Evolutionary conservation across 2,113 vertebrate species (phyloP).

Genomic region (Periophthalmus modestus): DNA sequence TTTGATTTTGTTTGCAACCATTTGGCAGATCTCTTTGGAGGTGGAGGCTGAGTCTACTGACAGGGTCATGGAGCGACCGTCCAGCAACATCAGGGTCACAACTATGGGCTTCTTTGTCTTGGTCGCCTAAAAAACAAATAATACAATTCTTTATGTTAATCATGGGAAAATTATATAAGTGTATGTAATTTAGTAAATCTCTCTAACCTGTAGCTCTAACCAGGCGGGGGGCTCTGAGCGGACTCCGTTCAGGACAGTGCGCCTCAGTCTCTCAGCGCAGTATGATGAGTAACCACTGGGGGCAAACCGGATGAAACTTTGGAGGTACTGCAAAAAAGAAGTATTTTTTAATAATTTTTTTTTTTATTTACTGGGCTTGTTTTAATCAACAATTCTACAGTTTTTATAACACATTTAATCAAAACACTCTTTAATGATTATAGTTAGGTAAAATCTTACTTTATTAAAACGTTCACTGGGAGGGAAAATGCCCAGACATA

Average conservation of each 20-base stretch:
- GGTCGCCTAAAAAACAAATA: slow-evolving; percentile 80
- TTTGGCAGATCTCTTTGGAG: slow-evolving; percentile 86
- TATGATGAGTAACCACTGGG: slow-evolving; percentile 82
- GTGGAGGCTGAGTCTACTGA: slow-evolving; percentile 88
- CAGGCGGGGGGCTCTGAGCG: slow-evolving; percentile 89
- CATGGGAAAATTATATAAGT: too few species aligned
- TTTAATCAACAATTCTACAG: too few species aligned
- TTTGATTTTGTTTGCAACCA: slow-evolving; percentile 80
- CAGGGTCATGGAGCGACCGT: slow-evolving; percentile 81
- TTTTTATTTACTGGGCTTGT: too few species aligned
- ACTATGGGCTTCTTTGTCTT: slow-evolving; percentile 87
- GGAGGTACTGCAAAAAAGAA: slow-evolving; percentile 80
- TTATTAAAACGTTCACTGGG: slow-evolving; percentile 87
- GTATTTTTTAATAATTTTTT: too few species aligned
- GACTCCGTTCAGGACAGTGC: slow-evolving; percentile 84
- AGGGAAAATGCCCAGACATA: slow-evolving; percentile 92
- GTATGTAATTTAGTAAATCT: background rate
- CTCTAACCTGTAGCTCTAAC: slow-evolving; percentile 91
- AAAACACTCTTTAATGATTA: background rate
- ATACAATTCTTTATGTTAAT: background rate
- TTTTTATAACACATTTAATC: background rate
- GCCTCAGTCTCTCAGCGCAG: slow-evolving; percentile 85
- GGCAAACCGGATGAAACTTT: slow-evolving; percentile 88
- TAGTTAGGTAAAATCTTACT: slow-evolving; percentile 66
- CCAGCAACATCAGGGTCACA: slow-evolving; percentile 83